Conservation (phyloP, 2,888 invertebrate genomes). For the Tetramorium bicarinatum region DNA sequence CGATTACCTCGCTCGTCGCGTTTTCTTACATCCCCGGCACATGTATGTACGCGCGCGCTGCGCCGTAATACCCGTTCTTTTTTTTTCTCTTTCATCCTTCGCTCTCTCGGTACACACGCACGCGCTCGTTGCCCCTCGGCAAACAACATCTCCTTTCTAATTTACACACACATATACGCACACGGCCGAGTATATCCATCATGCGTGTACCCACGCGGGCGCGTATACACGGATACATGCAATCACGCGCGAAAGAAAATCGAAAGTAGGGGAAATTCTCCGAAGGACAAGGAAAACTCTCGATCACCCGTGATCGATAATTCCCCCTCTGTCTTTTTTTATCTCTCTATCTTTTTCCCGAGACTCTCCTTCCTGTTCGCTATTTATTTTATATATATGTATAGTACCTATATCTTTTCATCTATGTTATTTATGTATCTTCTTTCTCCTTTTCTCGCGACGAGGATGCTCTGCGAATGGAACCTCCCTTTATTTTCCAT, state of each 20-base stretch:
- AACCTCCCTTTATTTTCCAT: conserved; percentile 15
- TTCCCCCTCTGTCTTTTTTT: conserved; percentile 4
- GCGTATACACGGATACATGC: conserved; percentile 64
- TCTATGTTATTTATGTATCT: conserved; percentile 60
- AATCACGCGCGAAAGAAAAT: conserved; percentile 43
- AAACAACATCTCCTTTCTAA: conserved; percentile 23
- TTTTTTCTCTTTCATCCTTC: background rate
- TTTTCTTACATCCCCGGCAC: background rate
- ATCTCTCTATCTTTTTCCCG: background rate
- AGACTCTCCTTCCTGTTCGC: background rate
- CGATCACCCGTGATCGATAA: conserved; percentile 39
- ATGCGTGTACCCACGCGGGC: conserved; percentile 58
- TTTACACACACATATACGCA: conserved; percentile 55
- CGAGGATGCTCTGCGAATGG: conserved; percentile 13
- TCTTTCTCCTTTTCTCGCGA: background rate
- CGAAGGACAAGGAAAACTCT: conserved; percentile 12
- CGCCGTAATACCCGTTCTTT: background rate
- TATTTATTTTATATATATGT: conserved; percentile 38
- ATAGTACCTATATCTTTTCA: conserved; percentile 40
- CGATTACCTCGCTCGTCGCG: conserved; percentile 22
- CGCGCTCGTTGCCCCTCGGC: background rate
- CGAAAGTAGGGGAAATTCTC: conserved; percentile 8
- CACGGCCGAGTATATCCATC: conserved; percentile 39
- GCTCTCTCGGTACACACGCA: conserved; percentile 14
- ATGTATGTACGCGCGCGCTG: no score